Evolutionary conservation across 2,797 vertebrate species (phyloP), one percentile per base, ranked within the genome.

Genomic region (Acanthornis magna): DNA sequence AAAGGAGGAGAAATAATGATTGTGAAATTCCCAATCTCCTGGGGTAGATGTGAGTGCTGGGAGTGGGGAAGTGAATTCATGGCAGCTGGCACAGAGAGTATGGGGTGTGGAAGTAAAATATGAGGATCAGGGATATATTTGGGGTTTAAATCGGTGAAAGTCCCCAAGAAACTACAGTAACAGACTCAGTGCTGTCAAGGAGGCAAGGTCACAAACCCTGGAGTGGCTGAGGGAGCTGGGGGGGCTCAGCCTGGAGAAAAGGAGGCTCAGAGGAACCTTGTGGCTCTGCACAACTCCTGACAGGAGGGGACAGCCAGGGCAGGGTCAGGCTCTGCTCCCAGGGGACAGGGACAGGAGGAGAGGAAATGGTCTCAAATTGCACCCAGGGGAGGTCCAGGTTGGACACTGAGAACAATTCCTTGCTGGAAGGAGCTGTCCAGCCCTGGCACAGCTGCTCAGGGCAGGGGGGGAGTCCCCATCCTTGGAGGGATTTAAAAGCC

Each of bases 291-390:
- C 48, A 68, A 14, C 9, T 62, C 62, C 65, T 71, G 87, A 40
- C n/a, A 85, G 74, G 32, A 73, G 67, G 11, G 22, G 32, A 10
- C 29, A 68, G n/a, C 29, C 6, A 0, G 38, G 61, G 4, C 38
- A 2, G 1, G 9, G 1, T 61, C 0, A 0, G 30, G 27, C 3
- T 54, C 19, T 78, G 50, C 27, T 38, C 32, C n/a, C n/a, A n/a
- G n/a, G n/a, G n/a, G n/a, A n/a, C n/a, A n/a, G n/a, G n/a, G n/a
- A n/a, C n/a, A n/a, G 55, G 43, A 57, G 0, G 5, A 32, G 21
- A 19, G 25, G 27, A 0, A 80, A 62, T 0, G 0, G 3, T 42
- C 48, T 27, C 38, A 74, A 1, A 1, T 0, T 34, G 16, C 0
- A 0, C 20, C 25, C 62, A 70, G 16, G 16, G 2, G 9, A 63